phyloP scores from a whole-genome alignment of 2,888 invertebrate species.

The Apodemia zela region DNA sequence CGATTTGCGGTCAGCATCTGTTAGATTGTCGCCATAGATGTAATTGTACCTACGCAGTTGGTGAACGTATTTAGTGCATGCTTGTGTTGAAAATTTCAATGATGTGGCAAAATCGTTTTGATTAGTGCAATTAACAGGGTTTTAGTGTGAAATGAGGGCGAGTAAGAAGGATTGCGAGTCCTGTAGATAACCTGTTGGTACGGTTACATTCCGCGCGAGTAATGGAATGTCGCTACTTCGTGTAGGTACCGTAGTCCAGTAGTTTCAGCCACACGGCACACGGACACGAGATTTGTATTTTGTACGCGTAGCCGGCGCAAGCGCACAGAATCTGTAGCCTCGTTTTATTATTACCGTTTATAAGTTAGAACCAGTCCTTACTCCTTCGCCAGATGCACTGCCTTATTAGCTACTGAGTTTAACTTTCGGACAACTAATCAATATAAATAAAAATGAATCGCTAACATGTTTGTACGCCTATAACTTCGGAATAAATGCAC shows the following conservation, averaged over 20 bases:
- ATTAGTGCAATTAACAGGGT: conserved; percentile 31
- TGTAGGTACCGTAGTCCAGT: conserved; percentile 67
- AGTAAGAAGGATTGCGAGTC: conserved; percentile 53
- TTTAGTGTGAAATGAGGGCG: conserved; percentile 46
- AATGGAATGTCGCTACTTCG: conserved; percentile 71
- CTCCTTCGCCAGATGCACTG: conserved; percentile 45
- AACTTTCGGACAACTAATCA: neutral
- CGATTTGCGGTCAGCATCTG: conserved; percentile 70
- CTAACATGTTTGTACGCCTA: too few relatives aligned
- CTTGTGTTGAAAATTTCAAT: conserved; percentile 41
- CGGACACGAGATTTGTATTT: conserved; percentile 72
- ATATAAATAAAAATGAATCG: too few relatives aligned
- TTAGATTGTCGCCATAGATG: conserved; percentile 62
- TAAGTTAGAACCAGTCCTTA: conserved; percentile 51
- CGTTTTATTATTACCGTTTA: conserved; percentile 53
- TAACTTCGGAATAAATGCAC: too few relatives aligned
- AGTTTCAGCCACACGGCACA: conserved; percentile 53
- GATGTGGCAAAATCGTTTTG: conserved; percentile 47
- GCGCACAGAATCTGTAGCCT: conserved; percentile 56
- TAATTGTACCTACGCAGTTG: conserved; percentile 40
- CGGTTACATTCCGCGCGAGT: conserved; percentile 67
- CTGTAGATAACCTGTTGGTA: conserved; percentile 66
- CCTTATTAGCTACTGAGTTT: conserved; percentile 30
- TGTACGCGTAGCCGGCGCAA: conserved; percentile 59
- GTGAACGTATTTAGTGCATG: conserved; percentile 54